Base-by-base conservation (phyloP, 2,113 vertebrate genomes). In the Peromyscus maniculatus region DNA sequence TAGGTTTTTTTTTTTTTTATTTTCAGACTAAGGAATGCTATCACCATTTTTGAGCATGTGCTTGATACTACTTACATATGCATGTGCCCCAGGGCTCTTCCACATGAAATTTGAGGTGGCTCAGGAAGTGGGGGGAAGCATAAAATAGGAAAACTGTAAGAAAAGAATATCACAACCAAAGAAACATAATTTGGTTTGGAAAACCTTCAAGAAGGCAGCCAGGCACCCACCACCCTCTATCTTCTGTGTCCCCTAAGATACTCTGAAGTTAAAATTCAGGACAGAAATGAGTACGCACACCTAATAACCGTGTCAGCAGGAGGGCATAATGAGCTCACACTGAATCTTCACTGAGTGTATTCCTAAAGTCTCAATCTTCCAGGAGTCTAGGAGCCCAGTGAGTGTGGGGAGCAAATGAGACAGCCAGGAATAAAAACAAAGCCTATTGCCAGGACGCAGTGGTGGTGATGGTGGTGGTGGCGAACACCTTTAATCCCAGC, bases 341-440 rank as follows among this genome's bases (percentile, higher is more conserved):
- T 57, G 43, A 69, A 52, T 33, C 7, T 52, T 24, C 5, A 2
- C 7, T 59, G 13, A 82, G 1, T 17, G 1, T 13, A 10, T 12
- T 46, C 46, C 49, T 46, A 46, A 87, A 69, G n/a, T 66, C 57
- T 43, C 52, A 89, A 59, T 21, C 74, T 59, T 66, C 66, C 13
- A 69, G 10, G 36, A 17, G 36, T 28, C 64, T 36, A 33, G n/a
- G 21, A 52, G 10, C 49, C 62, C 64, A 84, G 52, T 26, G 19
- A 5, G 5, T 66, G 87, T 36, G 16, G 3, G 57, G 11, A 31
- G 7, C 57, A 80, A 67, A 77, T 21, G 55, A 78, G 92, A 21
- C 72, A 92, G 7, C 21, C 33, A 52, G 57, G 12, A 82, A 94
- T 64, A 46, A 94, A 91, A 49, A 91, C 31, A 92, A 91, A 89